phyloP scores from a whole-genome alignment of 1,140 invertebrate genomes.

The Zaprionus inermis region DNA sequence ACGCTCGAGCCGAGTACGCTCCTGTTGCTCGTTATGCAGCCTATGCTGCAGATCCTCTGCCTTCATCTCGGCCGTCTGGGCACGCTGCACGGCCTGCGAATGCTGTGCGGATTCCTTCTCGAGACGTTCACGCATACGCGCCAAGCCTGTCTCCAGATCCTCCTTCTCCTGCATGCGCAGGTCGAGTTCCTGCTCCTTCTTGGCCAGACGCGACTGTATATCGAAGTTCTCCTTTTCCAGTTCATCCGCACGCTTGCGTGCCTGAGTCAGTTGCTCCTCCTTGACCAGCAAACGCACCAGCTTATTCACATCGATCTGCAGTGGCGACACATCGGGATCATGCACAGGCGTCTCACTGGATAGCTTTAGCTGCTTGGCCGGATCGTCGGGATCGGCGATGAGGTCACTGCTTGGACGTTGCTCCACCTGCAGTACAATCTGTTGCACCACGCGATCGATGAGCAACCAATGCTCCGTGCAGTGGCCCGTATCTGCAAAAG shows the following conservation, averaged over 20 bases:
- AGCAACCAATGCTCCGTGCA: conserved; percentile 96
- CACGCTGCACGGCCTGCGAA: conserved; percentile 93
- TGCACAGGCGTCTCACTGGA: conserved; percentile 83
- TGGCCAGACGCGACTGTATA: conserved; percentile 92
- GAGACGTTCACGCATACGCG: conserved; percentile 93
- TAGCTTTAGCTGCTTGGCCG: conserved; percentile 61
- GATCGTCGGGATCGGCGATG: conserved; percentile 71
- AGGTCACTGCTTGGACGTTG: conserved; percentile 82
- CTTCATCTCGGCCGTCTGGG: conserved; percentile 90
- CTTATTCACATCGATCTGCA: conserved; percentile 96
- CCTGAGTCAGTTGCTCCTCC: conserved; percentile 96
- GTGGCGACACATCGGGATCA: conserved; percentile 93
- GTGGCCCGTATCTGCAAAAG: conserved; percentile 89
- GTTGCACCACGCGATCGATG: conserved; percentile 97
- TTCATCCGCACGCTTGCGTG: conserved; percentile 93
- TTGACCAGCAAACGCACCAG: conserved; percentile 95
- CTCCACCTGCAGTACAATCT: conserved; percentile 94
- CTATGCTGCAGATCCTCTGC: conserved; percentile 90
- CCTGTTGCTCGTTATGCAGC: conserved; percentile 92
- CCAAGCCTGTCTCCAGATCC: conserved; percentile 93
- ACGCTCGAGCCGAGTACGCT: conserved; percentile 92
- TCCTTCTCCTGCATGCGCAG: conserved; percentile 95
- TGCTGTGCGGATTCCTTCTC: conserved; percentile 95
- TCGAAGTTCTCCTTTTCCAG: conserved; percentile 95
- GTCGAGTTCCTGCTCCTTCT: conserved; percentile 97